These are phyloP conservation scores for Laupala kohalensis DNA, from an alignment of 1,140 invertebrate species.

Conservation along the genomic window DNA sequence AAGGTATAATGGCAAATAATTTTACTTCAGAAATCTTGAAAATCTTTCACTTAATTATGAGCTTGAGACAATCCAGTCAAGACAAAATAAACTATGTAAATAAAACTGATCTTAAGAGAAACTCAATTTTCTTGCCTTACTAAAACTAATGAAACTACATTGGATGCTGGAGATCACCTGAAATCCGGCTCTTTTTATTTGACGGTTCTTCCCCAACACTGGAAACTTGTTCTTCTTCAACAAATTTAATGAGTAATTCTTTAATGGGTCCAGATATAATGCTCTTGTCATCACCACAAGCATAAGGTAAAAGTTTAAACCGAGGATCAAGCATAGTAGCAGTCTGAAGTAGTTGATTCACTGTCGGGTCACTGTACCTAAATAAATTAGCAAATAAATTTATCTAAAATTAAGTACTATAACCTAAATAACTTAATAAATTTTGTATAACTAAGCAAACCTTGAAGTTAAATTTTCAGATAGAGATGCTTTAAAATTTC, in stretches of 20 bases:
- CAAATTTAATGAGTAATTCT: constrained; percentile 30
- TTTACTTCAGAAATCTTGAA: too few relatives aligned
- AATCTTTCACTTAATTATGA: too few relatives aligned
- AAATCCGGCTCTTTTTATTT: constrained; percentile 26
- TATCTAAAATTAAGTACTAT: too few relatives aligned
- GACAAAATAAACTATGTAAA: too few relatives aligned
- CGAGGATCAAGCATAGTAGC: constrained; percentile 38
- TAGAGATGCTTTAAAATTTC: constrained; percentile 30
- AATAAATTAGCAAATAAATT: constrained; percentile 11
- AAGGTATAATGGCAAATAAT: too few relatives aligned
- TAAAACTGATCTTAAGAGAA: too few relatives aligned
- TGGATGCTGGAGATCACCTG: constrained; percentile 24
- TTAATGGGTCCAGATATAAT: constrained; percentile 29
- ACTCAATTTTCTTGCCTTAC: too few relatives aligned
- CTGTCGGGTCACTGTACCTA: constrained; percentile 29
- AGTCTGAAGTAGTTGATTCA: constrained; percentile 32
- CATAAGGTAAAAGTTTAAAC: constrained; percentile 27
- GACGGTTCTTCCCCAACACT: constrained; percentile 7
- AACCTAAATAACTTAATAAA: not conserved
- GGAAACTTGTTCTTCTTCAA: constrained; percentile 22
- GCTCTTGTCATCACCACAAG: constrained; percentile 32
- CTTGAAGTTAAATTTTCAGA: constrained; percentile 31
- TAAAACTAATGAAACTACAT: too few relatives aligned
- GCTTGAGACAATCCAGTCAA: too few relatives aligned
- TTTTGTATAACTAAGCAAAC: not conserved